Conservation (phyloP, 2,113 vertebrate genomes). For the Tragelaphus buxtoni region DNA sequence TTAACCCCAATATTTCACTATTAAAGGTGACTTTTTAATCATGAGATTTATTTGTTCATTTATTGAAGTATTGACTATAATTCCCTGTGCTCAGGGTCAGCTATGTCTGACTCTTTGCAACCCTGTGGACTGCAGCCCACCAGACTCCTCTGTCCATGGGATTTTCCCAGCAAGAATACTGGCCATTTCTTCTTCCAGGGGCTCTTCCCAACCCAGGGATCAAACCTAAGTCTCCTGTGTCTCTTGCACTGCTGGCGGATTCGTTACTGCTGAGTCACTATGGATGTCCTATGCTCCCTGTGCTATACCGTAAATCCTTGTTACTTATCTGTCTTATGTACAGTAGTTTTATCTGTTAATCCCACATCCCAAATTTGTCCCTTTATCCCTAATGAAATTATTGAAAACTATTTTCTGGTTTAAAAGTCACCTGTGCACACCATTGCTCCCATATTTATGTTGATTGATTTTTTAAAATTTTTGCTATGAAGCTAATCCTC, state of each 20-base stretch:
- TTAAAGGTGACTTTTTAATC: neutral
- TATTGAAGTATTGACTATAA: neutral
- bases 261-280: neutral
- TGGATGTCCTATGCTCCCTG: neutral
- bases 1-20: neutral
- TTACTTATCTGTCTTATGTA: neutral
- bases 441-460: neutral
- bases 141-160: neutral
- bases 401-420: neutral
- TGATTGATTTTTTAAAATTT: neutral
- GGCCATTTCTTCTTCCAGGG: neutral
- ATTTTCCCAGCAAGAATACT: neutral
- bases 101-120: neutral
- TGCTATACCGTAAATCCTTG: neutral
- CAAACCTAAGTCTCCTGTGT: neutral
- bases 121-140: neutral
- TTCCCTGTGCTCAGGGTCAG: neutral
- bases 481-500: neutral
- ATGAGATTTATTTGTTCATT: neutral
- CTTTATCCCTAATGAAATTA: neutral
- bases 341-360: neutral
- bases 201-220: neutral
- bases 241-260: neutral
- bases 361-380: neutral
- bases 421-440: neutral